Conservation (phyloP, 2,797 vertebrate species). For the Melanotaenia boesemani region DNA sequence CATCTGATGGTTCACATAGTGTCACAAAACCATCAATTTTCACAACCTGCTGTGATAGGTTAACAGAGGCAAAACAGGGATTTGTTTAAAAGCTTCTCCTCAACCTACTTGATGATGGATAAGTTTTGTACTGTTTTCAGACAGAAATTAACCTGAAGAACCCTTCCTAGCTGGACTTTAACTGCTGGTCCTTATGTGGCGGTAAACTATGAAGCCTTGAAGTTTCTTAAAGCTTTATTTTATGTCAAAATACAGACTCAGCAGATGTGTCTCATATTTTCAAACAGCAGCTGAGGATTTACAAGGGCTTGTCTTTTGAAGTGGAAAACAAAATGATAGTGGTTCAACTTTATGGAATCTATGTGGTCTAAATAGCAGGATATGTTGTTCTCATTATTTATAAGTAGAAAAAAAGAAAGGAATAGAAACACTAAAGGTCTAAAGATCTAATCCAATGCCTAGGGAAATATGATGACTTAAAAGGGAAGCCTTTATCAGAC, state of each 20-base stretch:
- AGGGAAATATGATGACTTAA: background rate
- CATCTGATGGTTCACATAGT: background rate
- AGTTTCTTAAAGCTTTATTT: conserved; percentile 15
- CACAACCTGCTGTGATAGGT: background rate
- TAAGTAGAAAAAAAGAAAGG: too few species aligned
- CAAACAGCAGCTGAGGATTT: background rate
- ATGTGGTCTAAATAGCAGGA: background rate
- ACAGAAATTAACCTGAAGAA: conserved; percentile 19
- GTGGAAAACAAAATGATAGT: background rate
- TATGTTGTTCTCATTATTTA: background rate
- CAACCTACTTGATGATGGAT: conserved; percentile 5
- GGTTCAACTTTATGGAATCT: conserved; percentile 1
- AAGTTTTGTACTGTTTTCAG: background rate
- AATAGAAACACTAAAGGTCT: background rate
- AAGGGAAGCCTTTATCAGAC: background rate
- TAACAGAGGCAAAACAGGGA: background rate
- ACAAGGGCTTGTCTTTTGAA: background rate
- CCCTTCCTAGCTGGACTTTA: background rate
- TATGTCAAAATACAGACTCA: conserved; percentile 22
- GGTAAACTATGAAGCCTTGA: conserved; percentile 5
- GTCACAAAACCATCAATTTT: background rate
- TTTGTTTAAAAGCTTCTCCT: conserved; percentile 3
- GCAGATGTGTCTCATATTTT: conserved; percentile 18
- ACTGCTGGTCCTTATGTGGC: background rate
- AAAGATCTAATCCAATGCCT: background rate